Evolutionary conservation across 2,888 invertebrate species (phyloP).

Genomic region (Atethmia centrago): DNA sequence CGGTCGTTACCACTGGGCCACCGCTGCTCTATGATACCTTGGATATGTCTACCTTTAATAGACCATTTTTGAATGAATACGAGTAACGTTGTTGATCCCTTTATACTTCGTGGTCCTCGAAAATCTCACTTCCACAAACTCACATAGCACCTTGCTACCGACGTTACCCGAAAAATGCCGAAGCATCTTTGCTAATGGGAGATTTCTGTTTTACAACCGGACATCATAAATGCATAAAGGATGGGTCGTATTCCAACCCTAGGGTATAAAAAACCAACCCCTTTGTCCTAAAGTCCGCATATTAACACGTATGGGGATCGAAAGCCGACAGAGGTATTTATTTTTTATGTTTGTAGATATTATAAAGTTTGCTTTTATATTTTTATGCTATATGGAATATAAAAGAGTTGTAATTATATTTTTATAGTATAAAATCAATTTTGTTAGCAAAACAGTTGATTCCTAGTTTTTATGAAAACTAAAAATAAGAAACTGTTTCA

Average conservation of each 20-base stretch:
- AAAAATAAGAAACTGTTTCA: background rate
- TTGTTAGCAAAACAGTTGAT: too few relatives aligned
- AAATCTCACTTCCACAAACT: slow-evolving; percentile 14
- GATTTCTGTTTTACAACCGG: slow-evolving; percentile 75
- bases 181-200: slow-evolving; percentile 71
- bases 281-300: slow-evolving; percentile 78
- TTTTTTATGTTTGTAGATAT: slow-evolving; percentile 40
- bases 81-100: background rate
- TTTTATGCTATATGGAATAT: slow-evolving; percentile 3
- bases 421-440: background rate
- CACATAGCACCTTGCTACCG: slow-evolving; percentile 56
- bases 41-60: background rate
- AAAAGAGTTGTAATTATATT: background rate
- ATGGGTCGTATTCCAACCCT: slow-evolving; percentile 67
- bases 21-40: too few relatives aligned
- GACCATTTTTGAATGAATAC: background rate
- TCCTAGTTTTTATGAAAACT: background rate
- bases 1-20: too few relatives aligned
- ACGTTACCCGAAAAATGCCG: slow-evolving; percentile 56
- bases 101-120: background rate
- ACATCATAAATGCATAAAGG: slow-evolving; percentile 82
- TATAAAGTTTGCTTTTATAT: slow-evolving; percentile 27
- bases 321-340: slow-evolving; percentile 51
- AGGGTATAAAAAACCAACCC: slow-evolving; percentile 71
- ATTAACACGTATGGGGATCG: slow-evolving; percentile 77